These are phyloP conservation scores for Chouioia cunea DNA, from an alignment of 2,888 invertebrate species.

Conservation along the genomic window DNA sequence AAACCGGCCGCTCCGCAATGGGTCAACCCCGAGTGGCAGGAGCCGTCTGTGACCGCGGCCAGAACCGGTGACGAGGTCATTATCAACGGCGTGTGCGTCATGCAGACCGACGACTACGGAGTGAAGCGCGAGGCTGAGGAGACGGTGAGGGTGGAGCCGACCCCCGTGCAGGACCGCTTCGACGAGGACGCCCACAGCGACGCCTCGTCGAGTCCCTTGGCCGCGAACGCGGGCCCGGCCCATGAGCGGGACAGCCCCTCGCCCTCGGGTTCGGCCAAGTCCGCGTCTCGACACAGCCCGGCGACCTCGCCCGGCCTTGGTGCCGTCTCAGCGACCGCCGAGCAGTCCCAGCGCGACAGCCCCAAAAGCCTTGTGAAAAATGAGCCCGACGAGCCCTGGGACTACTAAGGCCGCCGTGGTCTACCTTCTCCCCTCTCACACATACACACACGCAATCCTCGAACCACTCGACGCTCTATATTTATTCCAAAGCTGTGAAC, in stretches of 20 bases:
- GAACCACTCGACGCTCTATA: constrained; percentile 38
- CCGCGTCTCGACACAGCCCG: constrained; percentile 61
- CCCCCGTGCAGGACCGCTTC: constrained; percentile 77
- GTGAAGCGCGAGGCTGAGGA: constrained; percentile 73
- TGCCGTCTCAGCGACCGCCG: constrained; percentile 55
- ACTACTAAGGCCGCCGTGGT: constrained; percentile 56
- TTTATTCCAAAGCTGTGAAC: constrained; percentile 49
- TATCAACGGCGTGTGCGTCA: constrained; percentile 94
- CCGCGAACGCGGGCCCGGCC: constrained; percentile 48
- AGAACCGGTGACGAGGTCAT: constrained; percentile 81
- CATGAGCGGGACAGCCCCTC: constrained; percentile 62
- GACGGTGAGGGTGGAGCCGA: constrained; percentile 83
- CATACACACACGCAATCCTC: no score
- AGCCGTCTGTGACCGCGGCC: constrained; percentile 70
- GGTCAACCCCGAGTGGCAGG: constrained; percentile 96
- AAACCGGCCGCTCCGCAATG: constrained; percentile 98
- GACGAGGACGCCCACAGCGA: constrained; percentile 72
- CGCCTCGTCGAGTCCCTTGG: constrained; percentile 67
- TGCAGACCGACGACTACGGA: constrained; percentile 84
- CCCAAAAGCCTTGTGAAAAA: constrained; percentile 64
- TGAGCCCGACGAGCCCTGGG: constrained; percentile 67
- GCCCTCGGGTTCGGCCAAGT: constrained; percentile 59
- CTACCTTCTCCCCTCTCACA: no score
- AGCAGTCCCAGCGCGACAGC: constrained; percentile 45
- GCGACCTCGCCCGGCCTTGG: constrained; percentile 59